A percentile compares a stretch with the other conserved stretches of the same genome.
These are phyloP conservation scores for Drepanosiphum platanoidis DNA, from an alignment of 2,888 invertebrate genomes.

Conservation along the genomic window DNA sequence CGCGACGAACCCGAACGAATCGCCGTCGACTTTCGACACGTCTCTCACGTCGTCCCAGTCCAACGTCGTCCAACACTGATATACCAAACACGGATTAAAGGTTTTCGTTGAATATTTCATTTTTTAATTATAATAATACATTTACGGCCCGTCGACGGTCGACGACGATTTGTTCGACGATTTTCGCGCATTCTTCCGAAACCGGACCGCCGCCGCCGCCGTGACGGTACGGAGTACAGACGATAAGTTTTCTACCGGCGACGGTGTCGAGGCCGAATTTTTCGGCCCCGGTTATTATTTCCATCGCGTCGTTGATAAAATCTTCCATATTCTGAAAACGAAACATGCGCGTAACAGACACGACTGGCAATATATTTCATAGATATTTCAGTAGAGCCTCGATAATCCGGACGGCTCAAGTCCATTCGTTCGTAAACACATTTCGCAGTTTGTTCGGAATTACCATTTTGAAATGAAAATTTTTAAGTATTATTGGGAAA, in stretches of 20 bases:
- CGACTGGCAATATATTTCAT: too few relatives aligned
- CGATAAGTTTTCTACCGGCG: neutral
- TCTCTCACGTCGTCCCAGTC: constrained; percentile 7
- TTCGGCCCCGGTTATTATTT: neutral
- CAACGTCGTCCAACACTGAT: neutral
- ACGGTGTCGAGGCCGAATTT: neutral
- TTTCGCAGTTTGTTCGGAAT: too few relatives aligned
- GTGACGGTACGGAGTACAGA: constrained; percentile 18
- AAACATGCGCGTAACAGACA: too few relatives aligned
- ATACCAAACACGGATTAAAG: too few relatives aligned
- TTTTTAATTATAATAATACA: too few relatives aligned
- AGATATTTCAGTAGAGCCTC: too few relatives aligned
- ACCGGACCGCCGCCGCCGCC: constrained; percentile 7
- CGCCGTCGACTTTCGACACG: neutral
- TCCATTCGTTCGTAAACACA: too few relatives aligned
- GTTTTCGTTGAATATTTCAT: too few relatives aligned
- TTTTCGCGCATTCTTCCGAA: neutral
- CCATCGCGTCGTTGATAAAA: neutral
- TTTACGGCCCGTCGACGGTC: neutral
- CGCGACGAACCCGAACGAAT: constrained; percentile 1
- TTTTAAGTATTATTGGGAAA: too few relatives aligned
- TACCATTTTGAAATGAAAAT: too few relatives aligned
- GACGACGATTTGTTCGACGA: neutral
- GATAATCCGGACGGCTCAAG: too few relatives aligned
- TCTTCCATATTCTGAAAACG: neutral